phyloP scores from a whole-genome alignment of 2,797 vertebrate species.

The Threskiornis aethiopicus region DNA sequence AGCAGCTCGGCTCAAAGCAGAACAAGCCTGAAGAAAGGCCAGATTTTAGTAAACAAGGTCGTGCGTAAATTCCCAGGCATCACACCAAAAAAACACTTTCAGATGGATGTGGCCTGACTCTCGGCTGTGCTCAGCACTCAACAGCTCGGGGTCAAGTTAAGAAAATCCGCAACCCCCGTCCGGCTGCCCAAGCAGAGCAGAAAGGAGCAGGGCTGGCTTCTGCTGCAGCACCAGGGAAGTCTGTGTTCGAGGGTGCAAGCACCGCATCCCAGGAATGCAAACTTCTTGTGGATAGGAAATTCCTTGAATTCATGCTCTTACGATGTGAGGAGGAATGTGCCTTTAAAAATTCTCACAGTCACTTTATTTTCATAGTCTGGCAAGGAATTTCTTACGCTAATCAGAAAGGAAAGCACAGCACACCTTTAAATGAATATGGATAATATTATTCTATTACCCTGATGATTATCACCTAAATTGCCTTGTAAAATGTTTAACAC shows the following conservation, averaged over 20 bases:
- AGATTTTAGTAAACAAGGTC: not conserved
- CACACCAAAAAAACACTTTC: not conserved
- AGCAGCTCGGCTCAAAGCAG: not conserved
- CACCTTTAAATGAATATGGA: slow-evolving; percentile 10
- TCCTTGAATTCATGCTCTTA: slow-evolving; percentile 58
- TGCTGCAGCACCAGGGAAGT: not conserved
- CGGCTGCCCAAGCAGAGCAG: not conserved
- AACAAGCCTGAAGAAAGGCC: not conserved
- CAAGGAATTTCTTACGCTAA: not conserved
- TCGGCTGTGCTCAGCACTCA: not conserved
- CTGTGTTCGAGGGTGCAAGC: not conserved
- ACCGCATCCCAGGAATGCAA: slow-evolving; percentile 27
- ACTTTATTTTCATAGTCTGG: not conserved
- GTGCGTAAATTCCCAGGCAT: not conserved
- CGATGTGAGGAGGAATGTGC: not conserved
- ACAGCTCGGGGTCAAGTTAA: not conserved
- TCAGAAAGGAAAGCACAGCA: not conserved
- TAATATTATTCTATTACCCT: slow-evolving; percentile 4
- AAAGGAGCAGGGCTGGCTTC: not conserved
- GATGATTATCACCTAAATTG: slow-evolving; percentile 27
- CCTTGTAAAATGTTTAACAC: not conserved
- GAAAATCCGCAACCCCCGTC: not conserved
- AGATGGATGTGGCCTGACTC: not conserved
- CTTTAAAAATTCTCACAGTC: slow-evolving; percentile 14
- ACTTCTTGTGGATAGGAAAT: slow-evolving; percentile 60